Base-by-base conservation (phyloP, 2,113 vertebrate genomes). In the Eonycteris spelaea region DNA sequence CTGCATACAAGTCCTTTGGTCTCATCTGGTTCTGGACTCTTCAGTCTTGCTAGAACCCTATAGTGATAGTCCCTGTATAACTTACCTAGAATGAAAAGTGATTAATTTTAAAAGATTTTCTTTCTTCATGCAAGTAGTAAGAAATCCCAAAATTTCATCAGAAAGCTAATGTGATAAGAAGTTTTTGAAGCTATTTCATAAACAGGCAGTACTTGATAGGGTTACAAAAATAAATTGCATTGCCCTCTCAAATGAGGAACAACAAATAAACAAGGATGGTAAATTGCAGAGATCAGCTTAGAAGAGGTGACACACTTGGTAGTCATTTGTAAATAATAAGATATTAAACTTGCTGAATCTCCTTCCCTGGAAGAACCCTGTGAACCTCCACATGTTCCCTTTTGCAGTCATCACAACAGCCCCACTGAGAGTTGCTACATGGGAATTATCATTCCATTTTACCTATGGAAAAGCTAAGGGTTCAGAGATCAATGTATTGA, bases 121-220 rank as follows among this genome's bases (percentile, higher is more conserved):
- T 90, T 80, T 63, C 26, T 65, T 75, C 2, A 1, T 67, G n/a
- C 38, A 86, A 40, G 53, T 63, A 92, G n/a, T 75, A 93, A 96
- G 82, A 91, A 86, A 63, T 70, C 38, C 78, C 1, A 68, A 55
- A 48, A 26, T 88, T 70, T 91, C 85, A 89, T 85, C 38, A 93
- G 68, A 67, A 77, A 92, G 28, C 30, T 83, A 96, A 61, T 45
- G 5, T 19, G 53, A 53, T 68, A 83, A 86, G 78, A 84, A n/a
- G 13, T 70, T 96, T 86, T 74, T 48, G 70, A 96, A 59, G 38
- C 38, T 90, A 67, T 70, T 94, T 96, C 40, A 86, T 33, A 94
- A 92, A 71, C 45, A 28, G 30, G 10, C 80, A 43, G 40, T 71
- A 73, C 18, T 65, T 65, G 59, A 70, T 12, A 43, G 9, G 11